A percentile compares a stretch with the other conserved stretches of the same genome.
Evolutionary conservation across 2,113 vertebrate species (phyloP).

Genomic region (Pyxicephalus adspersus): DNA sequence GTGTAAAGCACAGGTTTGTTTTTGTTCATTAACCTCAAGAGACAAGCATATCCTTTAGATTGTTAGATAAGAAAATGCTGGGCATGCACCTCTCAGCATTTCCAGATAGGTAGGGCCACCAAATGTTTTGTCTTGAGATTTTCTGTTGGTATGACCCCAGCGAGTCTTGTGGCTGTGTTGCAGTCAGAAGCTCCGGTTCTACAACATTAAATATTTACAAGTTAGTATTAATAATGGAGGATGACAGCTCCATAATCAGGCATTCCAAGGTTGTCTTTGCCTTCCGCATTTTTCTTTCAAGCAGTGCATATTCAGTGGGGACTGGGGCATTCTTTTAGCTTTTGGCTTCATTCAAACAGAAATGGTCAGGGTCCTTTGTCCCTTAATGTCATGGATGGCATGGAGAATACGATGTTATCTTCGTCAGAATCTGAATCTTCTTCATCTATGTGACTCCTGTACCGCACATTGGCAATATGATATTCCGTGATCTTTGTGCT

Average conservation of each 20-base stretch:
- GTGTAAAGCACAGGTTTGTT: neutral
- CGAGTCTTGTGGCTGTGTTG: constrained; percentile 72
- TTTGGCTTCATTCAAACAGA: neutral
- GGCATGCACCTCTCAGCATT: constrained; percentile 9
- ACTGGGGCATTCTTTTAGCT: constrained; percentile 63
- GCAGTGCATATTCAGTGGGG: constrained; percentile 66
- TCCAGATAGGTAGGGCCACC: constrained; percentile 52
- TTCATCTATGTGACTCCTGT: constrained; percentile 67
- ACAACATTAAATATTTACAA: constrained; percentile 96
- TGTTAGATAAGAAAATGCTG: neutral
- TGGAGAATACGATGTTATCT: constrained; percentile 79
- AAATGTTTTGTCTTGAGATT: constrained; percentile 66
- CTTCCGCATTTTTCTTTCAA: constrained; percentile 58
- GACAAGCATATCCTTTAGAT: neutral
- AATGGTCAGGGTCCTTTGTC: constrained; percentile 74
- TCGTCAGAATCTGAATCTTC: constrained; percentile 70
- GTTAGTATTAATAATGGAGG: constrained; percentile 91
- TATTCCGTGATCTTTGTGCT: constrained; percentile 75
- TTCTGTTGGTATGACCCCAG: constrained; percentile 68
- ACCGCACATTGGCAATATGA: constrained; percentile 69
- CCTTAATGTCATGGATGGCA: constrained; percentile 78
- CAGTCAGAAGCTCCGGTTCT: constrained; percentile 78
- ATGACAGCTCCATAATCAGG: constrained; percentile 85
- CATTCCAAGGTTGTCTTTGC: constrained; percentile 74
- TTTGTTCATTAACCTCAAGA: neutral